Percentiles rank a stretch among this genome's conserved stretches.
Evolutionary conservation across 1,140 invertebrate genomes (phyloP).

Genomic region (Dermatophagoides farinae): DNA sequence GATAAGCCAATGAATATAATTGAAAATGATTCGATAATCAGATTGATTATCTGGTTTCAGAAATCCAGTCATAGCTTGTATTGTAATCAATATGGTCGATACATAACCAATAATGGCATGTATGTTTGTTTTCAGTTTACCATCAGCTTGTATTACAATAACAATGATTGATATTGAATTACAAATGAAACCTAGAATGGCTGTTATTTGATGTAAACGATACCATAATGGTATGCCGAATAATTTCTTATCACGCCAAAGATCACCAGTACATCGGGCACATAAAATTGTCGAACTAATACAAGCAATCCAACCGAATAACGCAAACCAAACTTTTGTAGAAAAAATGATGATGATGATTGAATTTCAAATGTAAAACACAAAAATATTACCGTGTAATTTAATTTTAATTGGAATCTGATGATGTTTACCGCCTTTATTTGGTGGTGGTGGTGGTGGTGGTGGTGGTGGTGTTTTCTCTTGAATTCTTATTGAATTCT

Average conservation of each 20-base stretch:
- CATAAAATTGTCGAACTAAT: background rate
- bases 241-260: background rate
- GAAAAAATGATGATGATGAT: no score
- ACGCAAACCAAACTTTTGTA: background rate
- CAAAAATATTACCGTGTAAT: background rate
- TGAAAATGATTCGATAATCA: background rate
- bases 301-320: constrained; percentile 4
- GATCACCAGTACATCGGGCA: background rate
- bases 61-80: background rate
- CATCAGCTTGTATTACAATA: no score
- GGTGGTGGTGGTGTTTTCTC: no score
- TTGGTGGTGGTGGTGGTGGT: no score
- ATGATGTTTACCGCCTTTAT: no score
- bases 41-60: background rate
- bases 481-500: no score
- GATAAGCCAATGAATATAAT: constrained; percentile 5
- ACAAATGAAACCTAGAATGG: background rate
- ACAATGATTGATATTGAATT: background rate
- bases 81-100: background rate
- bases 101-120: background rate
- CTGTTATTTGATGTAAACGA: background rate
- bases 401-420: background rate
- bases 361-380: background rate
- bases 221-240: background rate
- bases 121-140: background rate